Base-by-base conservation (phyloP, 2,797 vertebrate species). In the Tokudaia tokunoshimensis region DNA sequence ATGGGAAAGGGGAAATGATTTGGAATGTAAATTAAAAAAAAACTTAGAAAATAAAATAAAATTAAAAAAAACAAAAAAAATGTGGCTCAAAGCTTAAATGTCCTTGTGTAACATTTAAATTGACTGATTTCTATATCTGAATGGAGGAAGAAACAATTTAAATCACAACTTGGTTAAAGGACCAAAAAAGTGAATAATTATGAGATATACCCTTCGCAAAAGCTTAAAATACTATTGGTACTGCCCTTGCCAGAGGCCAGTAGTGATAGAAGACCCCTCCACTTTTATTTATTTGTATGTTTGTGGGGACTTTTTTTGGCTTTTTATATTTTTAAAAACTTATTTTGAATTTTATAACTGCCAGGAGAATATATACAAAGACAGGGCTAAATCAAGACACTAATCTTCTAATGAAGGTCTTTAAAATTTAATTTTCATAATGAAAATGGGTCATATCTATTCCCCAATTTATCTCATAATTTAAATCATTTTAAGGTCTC, bases 121-220 rank as follows among this genome's bases (percentile, higher is more conserved):
- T 9, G 19, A 74, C 17, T 37, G 19, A 41, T 8, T 9, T 74
- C 20, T 37, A 74, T 74, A 19, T 41, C 19, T 10, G 20, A 41
- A 20, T 41, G 3, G 22, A 74, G n/a, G 41, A 22, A 15, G 15
- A 41, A 74, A 37, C 19, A 74, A 22, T 41, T 20, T 74, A 41
- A 41, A 0, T 3, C n/a, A 74, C 2, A 20, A 3, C 19, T 74
- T 1, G n/a, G 17, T 20, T 22, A 19, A 20, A 19, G 7, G 17
- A 74, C n/a, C 34, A 37, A 7, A 37, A 19, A 37, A 74, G 34
- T 74, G n/a, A 37, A 74, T 20, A 3, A 74, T 37, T 37, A 8
- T 74, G 41, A n/a, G 17, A 37, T 37, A 37, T 74, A 6, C 17
- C n/a, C 22, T 41, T 2, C n/a, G 7, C 1, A 41, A 37, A 74